Conservation (phyloP, 2,888 invertebrate genomes). For the Carterocephalus palaemon region DNA sequence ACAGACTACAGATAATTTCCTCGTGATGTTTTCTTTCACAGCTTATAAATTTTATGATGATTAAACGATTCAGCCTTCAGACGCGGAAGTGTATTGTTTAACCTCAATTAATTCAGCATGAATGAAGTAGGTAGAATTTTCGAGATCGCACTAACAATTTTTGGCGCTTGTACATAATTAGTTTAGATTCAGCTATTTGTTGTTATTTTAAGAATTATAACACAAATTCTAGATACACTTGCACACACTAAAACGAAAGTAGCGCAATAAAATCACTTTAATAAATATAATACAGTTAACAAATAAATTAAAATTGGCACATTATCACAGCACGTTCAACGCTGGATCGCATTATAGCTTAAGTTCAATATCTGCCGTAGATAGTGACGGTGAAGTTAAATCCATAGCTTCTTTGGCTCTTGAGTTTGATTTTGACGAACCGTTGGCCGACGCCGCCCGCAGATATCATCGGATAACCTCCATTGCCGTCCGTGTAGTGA, state of each 20-base stretch:
- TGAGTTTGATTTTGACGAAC: constrained; percentile 64
- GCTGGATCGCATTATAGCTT: too few relatives aligned
- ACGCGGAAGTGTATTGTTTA: too few relatives aligned
- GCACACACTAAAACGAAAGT: neutral
- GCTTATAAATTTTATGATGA: too few relatives aligned
- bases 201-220: too few relatives aligned
- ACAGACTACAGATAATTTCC: too few relatives aligned
- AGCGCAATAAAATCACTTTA: constrained; percentile 20
- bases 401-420: constrained; percentile 59
- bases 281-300: constrained; percentile 21
- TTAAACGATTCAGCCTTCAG: too few relatives aligned
- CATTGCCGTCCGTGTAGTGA: constrained; percentile 52
- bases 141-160: too few relatives aligned
- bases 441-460: constrained; percentile 66
- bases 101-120: too few relatives aligned
- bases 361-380: constrained; percentile 58
- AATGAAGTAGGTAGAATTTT: too few relatives aligned
- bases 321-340: constrained; percentile 35
- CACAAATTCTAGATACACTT: neutral
- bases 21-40: too few relatives aligned
- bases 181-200: too few relatives aligned
- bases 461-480: constrained; percentile 59
- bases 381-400: constrained; percentile 68
- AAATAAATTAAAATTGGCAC: constrained; percentile 21
- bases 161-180: too few relatives aligned